These are phyloP conservation scores for Cephus spinipes DNA, from an alignment of 2,888 invertebrate genomes.

Conservation along the genomic window DNA sequence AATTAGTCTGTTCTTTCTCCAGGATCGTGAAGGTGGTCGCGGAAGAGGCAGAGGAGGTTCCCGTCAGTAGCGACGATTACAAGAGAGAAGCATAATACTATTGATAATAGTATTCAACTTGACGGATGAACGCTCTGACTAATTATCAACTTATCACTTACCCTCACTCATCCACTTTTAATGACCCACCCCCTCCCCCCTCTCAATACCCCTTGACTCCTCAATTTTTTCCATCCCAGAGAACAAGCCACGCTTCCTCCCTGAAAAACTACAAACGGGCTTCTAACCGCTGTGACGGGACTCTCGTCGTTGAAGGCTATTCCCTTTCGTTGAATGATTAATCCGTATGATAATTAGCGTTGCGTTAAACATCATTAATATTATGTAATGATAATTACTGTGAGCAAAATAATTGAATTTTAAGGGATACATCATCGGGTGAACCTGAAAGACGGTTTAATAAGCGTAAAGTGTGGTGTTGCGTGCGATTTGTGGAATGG, in stretches of 20 bases:
- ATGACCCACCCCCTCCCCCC: too few relatives aligned
- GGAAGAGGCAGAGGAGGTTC: constrained; percentile 60
- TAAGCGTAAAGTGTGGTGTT: constrained; percentile 51
- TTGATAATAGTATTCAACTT: constrained; percentile 33
- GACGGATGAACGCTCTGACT: constrained; percentile 52
- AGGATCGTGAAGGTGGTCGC: constrained; percentile 60
- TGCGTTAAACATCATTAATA: constrained; percentile 53
- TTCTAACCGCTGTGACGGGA: constrained; percentile 46
- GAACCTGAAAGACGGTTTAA: constrained; percentile 40
- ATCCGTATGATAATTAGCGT: constrained; percentile 59
- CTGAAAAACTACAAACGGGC: constrained; percentile 31
- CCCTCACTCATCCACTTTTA: constrained; percentile 44
- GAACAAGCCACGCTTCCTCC: background rate
- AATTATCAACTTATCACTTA: constrained; percentile 49
- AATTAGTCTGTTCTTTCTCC: constrained; percentile 14
- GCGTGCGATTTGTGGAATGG: constrained; percentile 56
- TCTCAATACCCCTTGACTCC: background rate
- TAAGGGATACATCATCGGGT: constrained; percentile 36
- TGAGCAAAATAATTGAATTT: constrained; percentile 43
- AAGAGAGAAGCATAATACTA: constrained; percentile 39
- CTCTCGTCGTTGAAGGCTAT: constrained; percentile 41
- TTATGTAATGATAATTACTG: constrained; percentile 51
- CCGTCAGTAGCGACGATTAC: constrained; percentile 60
- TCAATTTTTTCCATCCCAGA: background rate
- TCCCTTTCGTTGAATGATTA: constrained; percentile 51